Percentiles rank a stretch among this genome's conserved stretches.
Conservation (phyloP, 2,888 invertebrate species). For the Rhagonycha lutea region DNA sequence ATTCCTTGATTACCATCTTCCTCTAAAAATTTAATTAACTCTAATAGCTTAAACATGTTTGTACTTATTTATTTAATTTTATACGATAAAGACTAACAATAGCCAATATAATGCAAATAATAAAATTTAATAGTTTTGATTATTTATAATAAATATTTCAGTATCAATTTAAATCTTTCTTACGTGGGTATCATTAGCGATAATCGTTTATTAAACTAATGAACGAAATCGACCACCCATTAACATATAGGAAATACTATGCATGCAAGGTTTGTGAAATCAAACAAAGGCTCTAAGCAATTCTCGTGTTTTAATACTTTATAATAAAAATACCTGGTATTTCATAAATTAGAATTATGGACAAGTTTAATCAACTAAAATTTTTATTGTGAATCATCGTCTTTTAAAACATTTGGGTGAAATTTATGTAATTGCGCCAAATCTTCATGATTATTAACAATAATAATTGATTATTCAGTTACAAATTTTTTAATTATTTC, state of each 20-base stretch:
- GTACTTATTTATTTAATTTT: not conserved
- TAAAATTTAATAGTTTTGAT: not conserved
- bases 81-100: not conserved
- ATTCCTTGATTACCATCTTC: not conserved
- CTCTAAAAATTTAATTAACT: not conserved
- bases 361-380: not conserved
- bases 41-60: not conserved
- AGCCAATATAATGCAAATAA: not conserved
- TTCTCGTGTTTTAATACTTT: not conserved
- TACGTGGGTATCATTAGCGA: not conserved
- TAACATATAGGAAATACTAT: not conserved
- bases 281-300: not conserved
- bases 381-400: too few species aligned
- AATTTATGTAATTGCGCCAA: not conserved
- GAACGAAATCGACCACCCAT: not conserved
- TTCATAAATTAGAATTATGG: not conserved
- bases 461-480: not conserved
- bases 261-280: not conserved
- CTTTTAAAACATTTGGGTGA: too few species aligned
- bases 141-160: not conserved
- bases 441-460: not conserved
- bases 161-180: not conserved
- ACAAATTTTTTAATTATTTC: conserved; percentile 41
- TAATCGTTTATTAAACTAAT: not conserved
- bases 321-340: not conserved